phyloP scores from a whole-genome alignment of 1,140 invertebrate genomes.

The Drosophila funebris region DNA sequence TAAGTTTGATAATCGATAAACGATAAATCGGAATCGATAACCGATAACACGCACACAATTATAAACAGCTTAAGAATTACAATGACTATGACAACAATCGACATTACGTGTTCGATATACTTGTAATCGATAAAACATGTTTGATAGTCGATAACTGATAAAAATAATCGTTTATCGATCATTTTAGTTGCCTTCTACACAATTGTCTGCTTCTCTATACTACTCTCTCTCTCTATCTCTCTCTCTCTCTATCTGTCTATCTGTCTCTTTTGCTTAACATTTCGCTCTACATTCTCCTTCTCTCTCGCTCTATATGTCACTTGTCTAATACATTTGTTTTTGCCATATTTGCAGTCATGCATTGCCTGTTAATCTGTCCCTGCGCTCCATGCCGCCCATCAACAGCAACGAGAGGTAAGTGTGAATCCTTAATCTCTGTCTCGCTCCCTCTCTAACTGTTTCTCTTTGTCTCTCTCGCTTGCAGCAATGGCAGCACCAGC shows the following conservation, averaged over 20 bases:
- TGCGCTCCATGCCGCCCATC: slow-evolving; percentile 69
- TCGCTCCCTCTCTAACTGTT: neutral
- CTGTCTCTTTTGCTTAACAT: no score
- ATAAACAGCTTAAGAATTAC: no score
- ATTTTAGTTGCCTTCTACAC: no score
- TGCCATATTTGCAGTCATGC: slow-evolving; percentile 46
- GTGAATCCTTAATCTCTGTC: neutral
- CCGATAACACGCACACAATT: neutral
- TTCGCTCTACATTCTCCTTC: neutral
- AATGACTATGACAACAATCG: no score
- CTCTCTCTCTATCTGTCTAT: no score
- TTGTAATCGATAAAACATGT: no score
- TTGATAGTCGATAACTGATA: no score
- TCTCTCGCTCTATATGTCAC: neutral
- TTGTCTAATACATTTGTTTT: neutral
- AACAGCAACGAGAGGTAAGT: slow-evolving; percentile 71
- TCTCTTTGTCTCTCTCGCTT: neutral
- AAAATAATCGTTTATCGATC: no score
- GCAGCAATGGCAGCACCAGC: slow-evolving; percentile 62
- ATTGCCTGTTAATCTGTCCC: slow-evolving; percentile 74
- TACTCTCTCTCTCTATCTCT: no score
- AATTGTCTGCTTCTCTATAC: no score
- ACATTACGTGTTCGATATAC: no score
- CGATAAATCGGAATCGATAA: neutral
- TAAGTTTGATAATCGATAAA: slow-evolving; percentile 37